Evolutionary conservation across 2,113 vertebrate species (phyloP), one percentile per base, ranked within the genome.

Genomic region (Cygnus atratus): DNA sequence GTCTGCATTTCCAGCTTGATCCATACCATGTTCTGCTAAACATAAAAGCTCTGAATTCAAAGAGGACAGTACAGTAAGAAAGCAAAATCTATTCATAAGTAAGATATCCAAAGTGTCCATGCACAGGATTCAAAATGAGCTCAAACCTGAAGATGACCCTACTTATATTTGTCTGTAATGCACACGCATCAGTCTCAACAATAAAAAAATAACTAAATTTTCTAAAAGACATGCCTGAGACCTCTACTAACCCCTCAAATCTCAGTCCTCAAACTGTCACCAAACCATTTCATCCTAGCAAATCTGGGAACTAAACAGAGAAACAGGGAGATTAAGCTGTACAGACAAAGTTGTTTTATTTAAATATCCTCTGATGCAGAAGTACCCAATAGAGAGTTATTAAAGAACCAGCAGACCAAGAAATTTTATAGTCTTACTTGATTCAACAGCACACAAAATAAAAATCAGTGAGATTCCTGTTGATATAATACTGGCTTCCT

Each of bases 401-500:
- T 61, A 41, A 71, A 88, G 43, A 79, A 43, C 7, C 26, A 78
- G 9, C 66, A 78, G 68, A 62, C 24, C 37, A 81, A 41, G 11
- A 68, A 17, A 19, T 50, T 88, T 39, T 48, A 46, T 2, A 81
- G 39, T 41, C 52, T 55, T 73, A 39, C 48, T 52, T 33, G 22
- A 55, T 50, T 84, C 43, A 94, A n/a, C 13, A 87, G 59, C 52
- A 66, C 9, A n/a, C 11, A 2, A 79, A 78, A 50, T 7, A 62
- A 76, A 88, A 63, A 67, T 15, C 29, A 31, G 25, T 62, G 63
- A 92, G 50, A 67, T 62, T 73, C 33, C 11, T 79, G 5, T 29
- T 0, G 0, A 1, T 43, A 76, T 11, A 39, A 39, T 76, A 28
- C 39, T 24, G 22, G 22, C 43, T 16, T 20, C 8, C 55, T 31